Conservation (phyloP, 2,113 vertebrate species). For the Ailurus styani region DNA sequence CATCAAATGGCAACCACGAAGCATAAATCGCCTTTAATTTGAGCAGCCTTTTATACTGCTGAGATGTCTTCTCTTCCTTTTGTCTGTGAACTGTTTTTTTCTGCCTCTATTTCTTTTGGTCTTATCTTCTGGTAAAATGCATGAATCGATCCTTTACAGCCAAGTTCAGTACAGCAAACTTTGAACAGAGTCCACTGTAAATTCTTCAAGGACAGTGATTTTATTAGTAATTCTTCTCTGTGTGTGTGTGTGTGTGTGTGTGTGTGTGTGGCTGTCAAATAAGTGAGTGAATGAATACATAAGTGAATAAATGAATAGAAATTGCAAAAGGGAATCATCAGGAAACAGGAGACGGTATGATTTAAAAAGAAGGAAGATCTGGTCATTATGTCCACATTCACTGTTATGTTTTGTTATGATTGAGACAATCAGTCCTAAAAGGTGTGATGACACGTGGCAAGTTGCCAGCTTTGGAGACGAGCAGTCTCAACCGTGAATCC, state of each 20-base stretch:
- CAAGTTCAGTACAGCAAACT: neutral
- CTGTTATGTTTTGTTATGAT: neutral
- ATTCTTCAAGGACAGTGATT: slow-evolving; percentile 1
- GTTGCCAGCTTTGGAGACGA: neutral
- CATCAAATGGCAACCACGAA: neutral
- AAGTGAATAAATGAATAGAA: neutral
- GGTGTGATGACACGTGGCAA: neutral
- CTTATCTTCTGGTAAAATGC: neutral
- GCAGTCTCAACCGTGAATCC: neutral
- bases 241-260: neutral
- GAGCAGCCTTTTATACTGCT: neutral
- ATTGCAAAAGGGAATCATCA: neutral
- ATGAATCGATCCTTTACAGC: neutral
- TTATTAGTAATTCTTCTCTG: neutral
- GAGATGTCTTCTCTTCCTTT: neutral
- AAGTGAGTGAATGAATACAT: neutral
- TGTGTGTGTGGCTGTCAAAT: neutral
- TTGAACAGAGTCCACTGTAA: neutral
- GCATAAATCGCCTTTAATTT: neutral
- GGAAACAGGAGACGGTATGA: neutral
- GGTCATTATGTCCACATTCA: neutral
- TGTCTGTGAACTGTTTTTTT: neutral
- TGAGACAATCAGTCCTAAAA: neutral
- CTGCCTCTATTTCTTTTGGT: neutral
- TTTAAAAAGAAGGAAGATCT: neutral